These are phyloP conservation scores for Loxodonta africana DNA, from an alignment of 2,113 vertebrate genomes.

Conservation along the genomic window DNA sequence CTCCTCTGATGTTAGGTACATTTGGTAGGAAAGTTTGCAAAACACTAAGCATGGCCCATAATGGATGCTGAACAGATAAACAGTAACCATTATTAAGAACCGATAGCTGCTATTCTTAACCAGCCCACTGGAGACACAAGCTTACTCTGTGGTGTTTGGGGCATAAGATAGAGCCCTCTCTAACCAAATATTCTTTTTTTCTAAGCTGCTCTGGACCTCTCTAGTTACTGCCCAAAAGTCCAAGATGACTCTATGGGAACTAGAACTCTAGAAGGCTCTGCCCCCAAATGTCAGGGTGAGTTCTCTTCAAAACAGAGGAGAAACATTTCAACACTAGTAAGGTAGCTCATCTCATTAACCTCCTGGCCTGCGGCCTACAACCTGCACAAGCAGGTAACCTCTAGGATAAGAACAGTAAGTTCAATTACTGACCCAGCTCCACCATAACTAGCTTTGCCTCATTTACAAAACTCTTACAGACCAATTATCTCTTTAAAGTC, in stretches of 20 bases:
- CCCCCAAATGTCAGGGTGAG: conserved; percentile 4
- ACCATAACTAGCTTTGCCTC: background rate
- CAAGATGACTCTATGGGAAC: conserved; percentile 14
- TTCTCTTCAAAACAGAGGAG: conserved; percentile 23
- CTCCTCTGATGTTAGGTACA: conserved; percentile 1
- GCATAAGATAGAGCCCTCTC: background rate
- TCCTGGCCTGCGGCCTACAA: background rate
- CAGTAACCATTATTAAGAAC: background rate
- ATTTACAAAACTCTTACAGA: conserved; percentile 33
- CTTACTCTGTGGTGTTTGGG: background rate
- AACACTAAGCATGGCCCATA: background rate
- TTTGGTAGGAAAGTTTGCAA: conserved; percentile 52
- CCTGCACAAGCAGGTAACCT: background rate
- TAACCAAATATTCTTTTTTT: background rate
- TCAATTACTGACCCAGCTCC: background rate
- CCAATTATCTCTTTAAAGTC: conserved; percentile 30
- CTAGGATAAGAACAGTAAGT: conserved; percentile 28
- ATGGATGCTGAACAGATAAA: background rate
- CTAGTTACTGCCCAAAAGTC: background rate
- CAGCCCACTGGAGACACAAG: conserved; percentile 34
- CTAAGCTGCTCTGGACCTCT: background rate
- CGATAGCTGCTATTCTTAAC: background rate
- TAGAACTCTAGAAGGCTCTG: conserved; percentile 27
- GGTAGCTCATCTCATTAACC: conserved; percentile 12
- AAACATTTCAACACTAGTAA: background rate